Evolutionary conservation across 2,113 vertebrate species (phyloP), one percentile per base, ranked within the genome.

Genomic region (Chunga burmeisteri): DNA sequence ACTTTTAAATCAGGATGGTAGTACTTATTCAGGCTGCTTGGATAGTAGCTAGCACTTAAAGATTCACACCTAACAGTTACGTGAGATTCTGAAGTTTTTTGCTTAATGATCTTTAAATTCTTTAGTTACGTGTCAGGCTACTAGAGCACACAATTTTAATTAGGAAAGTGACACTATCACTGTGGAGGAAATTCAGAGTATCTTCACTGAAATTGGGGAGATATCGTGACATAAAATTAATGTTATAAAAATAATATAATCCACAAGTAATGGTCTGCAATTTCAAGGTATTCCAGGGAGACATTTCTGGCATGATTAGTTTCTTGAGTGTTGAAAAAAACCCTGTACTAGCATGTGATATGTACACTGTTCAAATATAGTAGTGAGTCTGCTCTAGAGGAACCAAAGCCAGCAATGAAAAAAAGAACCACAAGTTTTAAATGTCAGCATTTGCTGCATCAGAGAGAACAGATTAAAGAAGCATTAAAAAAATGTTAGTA

Each of bases 371-470:
- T 96, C 84, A 96, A 97, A 96, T 95, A 91, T 50, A 96, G 93
- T 52, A 86, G 38, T 61, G 73, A 65, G 82, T 81, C 90, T 87
- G 86, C 50, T 79, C 44, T 38, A 62, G 67, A 91, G 84, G 65
- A 96, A 96, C 82, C 73, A 86, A 72, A 93, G 81, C 61, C 90
- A 91, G 84, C 80, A 91, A 81, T 62, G 85, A 91, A 97, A 96
- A 96, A 92, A 90, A 78, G 84, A 94, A 94, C 68, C 58, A 68
- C 61, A 79, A 50, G 10, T 77, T 90, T 84, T 94, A 95, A 96
- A 97, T 91, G 93, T 90, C 93, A 86, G 92, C 78, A 86, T 90
- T 92, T 92, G 83, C 86, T 92, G 52, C 78, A 85, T 36, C 77
- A 82, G 83, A 96, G 63, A 90, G 84, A 93, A 85, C 40, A 81